Conservation (phyloP, 2,888 invertebrate genomes). For the Gerris lacustris region DNA sequence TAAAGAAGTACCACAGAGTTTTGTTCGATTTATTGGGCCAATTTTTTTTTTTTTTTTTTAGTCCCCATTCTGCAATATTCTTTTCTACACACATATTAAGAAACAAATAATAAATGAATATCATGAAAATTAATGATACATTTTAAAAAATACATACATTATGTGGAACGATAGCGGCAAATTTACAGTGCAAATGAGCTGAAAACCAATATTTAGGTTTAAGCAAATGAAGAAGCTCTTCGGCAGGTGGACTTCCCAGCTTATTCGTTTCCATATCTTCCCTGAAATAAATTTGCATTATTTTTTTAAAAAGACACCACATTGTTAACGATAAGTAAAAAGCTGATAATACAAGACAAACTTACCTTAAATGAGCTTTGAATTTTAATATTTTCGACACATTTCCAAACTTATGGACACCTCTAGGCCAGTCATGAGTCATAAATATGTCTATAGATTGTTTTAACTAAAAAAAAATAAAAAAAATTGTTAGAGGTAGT, state of each 20-base stretch:
- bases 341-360: slow-evolving; percentile 25
- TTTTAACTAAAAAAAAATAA: slow-evolving; percentile 35
- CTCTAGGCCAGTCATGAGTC: slow-evolving; percentile 95
- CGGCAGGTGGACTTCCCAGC: slow-evolving; percentile 78
- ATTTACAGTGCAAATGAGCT: slow-evolving; percentile 94
- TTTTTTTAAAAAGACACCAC: too few relatives aligned
- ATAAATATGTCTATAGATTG: slow-evolving; percentile 71
- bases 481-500: too few relatives aligned
- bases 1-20: too few relatives aligned
- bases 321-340: too few relatives aligned
- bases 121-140: too few relatives aligned
- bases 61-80: too few relatives aligned
- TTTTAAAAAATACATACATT: slow-evolving; percentile 5
- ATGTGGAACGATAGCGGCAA: slow-evolving; percentile 76
- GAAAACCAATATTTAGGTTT: slow-evolving; percentile 91
- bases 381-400: slow-evolving; percentile 52
- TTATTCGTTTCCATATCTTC: slow-evolving; percentile 64
- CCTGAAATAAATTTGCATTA: slow-evolving; percentile 39
- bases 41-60: too few relatives aligned
- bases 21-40: too few relatives aligned
- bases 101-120: too few relatives aligned
- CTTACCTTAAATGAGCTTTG: slow-evolving; percentile 71
- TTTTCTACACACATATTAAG: too few relatives aligned
- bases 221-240: slow-evolving; percentile 64
- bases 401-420: slow-evolving; percentile 77